Percentiles rank a stretch among this genome's conserved stretches.
Conservation (phyloP, 1,140 invertebrate species). For the Dysdera silvatica region DNA sequence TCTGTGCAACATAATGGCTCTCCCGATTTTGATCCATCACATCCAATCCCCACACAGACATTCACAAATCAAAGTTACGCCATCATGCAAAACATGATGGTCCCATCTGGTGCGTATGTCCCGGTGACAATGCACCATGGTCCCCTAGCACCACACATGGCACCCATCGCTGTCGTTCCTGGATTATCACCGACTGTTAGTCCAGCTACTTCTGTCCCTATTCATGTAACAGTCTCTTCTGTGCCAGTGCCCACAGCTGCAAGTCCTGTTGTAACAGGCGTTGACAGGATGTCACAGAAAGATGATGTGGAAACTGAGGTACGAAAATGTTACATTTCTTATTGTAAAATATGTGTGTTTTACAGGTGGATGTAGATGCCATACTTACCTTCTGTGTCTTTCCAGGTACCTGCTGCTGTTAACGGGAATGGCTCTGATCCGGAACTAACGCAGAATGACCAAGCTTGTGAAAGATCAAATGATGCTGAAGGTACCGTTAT, state of each 20-base stretch:
- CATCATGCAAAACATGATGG: conserved; percentile 24
- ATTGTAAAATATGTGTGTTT: too few species aligned
- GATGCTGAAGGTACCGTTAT: too few species aligned
- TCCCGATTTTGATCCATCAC: conserved; percentile 22
- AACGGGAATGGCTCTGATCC: too few species aligned
- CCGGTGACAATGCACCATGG: conserved; percentile 24
- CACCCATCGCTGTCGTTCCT: conserved; percentile 16
- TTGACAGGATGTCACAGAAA: too few species aligned
- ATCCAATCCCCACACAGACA: conserved; percentile 35
- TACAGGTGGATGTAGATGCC: too few species aligned
- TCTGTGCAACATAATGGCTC: neutral
- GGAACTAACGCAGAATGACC: too few species aligned
- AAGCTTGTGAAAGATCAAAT: too few species aligned
- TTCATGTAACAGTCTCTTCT: neutral
- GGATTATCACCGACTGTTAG: neutral
- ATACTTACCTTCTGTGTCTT: too few species aligned
- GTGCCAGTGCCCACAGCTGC: neutral
- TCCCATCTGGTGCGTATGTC: conserved; percentile 16
- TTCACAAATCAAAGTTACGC: conserved; percentile 34
- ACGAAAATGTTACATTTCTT: too few species aligned
- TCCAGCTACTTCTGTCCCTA: neutral
- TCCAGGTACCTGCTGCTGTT: too few species aligned
- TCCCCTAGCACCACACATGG: neutral
- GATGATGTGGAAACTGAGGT: too few species aligned
- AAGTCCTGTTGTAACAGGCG: neutral